phyloP scores from a whole-genome alignment of 2,113 vertebrate genomes.

The Proteles cristata region DNA sequence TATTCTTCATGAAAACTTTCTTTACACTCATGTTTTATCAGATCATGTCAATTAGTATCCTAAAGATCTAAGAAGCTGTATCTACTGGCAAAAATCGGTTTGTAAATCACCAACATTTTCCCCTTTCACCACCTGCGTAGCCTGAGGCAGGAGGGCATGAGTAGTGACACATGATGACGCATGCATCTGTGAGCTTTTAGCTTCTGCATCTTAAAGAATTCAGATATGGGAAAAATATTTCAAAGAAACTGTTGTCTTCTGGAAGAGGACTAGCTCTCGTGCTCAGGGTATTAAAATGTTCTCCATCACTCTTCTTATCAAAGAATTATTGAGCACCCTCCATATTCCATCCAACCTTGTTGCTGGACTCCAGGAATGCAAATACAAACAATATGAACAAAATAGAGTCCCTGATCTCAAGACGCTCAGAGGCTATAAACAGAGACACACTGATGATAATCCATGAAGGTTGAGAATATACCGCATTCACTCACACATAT shows the following conservation, averaged over 20 bases:
- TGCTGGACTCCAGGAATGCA: background rate
- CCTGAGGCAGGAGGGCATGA: background rate
- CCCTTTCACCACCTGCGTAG: background rate
- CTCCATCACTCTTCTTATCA: background rate
- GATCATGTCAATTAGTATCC: background rate
- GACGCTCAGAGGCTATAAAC: background rate
- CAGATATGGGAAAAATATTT: conserved; percentile 2
- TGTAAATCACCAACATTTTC: background rate
- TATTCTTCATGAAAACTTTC: background rate
- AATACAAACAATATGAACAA: background rate
- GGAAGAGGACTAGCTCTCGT: background rate
- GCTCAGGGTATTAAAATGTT: conserved; percentile 47
- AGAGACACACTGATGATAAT: background rate
- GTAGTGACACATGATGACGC: background rate
- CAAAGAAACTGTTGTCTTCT: conserved; percentile 3
- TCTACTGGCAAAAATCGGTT: background rate
- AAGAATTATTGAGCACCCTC: background rate
- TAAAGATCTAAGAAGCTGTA: background rate
- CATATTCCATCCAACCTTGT: background rate
- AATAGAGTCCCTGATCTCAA: background rate
- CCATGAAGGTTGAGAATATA: background rate
- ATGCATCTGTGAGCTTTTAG: conserved; percentile 16
- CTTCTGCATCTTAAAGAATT: conserved; percentile 28
- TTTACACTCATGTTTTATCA: background rate
- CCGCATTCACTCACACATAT: background rate